Base-by-base conservation (phyloP, 53 echinoderm and acorn worm species). In the Paracentrotus lividus region DNA sequence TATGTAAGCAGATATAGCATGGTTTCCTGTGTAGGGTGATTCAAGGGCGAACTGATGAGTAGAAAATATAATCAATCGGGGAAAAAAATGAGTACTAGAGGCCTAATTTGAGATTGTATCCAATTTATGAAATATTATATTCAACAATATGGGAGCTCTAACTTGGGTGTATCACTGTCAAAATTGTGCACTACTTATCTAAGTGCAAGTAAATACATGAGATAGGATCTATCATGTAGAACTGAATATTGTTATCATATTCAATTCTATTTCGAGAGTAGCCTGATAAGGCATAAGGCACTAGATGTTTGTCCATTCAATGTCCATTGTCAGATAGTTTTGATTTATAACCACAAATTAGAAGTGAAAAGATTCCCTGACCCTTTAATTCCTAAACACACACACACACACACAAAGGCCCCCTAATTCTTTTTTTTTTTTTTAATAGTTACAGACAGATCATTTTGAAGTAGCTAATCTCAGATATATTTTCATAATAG, bases 91-190 rank as follows among this genome's bases (percentile, higher is more conserved):
- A 67, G 67, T 33, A n/a, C n/a, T n/a, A 67, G 67, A 67, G 34
- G 67, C 67, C 67, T 67, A 31, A 67, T 67, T 67, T 67, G n/a
- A 67, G 67, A 67, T 2, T 67, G 67, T 67, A 67, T 67, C 67
- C 67, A 32, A 31, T 67, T 33, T 67, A 32, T 67, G 31, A 15
- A 67, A 67, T 67, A 33, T 32, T 67, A 67, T 67, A 67, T 67
- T 33, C 67, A 32, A 32, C 67, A 67, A 12, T 15, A 67, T 67
- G 67, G 67, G 33, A 67, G 67, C 6, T 13, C 33, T 67, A 31
- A 67, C 31, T 67, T 2, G 34, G 67, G 67, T n/a, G 67, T 67
- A 33, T 67, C 23, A 67, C 67, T 67, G 32, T 13, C 67, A 32
- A 34, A n/a, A 67, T 67, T 67, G 67, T 67, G 67, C 67, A 31